Base-by-base conservation (phyloP, 2,113 vertebrate species). In the Hystrix brachyura region DNA sequence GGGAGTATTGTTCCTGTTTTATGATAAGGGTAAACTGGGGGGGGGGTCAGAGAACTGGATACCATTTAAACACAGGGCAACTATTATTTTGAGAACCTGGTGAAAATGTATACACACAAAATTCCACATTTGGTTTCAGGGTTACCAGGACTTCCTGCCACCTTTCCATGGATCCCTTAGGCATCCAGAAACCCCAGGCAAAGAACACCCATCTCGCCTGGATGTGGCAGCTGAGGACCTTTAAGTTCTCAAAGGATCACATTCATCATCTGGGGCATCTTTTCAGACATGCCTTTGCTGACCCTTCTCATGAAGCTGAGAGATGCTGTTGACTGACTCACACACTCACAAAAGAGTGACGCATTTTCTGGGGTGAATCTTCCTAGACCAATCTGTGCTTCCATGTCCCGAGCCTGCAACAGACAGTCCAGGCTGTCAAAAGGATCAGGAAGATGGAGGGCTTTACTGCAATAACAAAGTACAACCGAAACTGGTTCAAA, bases 311-410 rank as follows among this genome's bases (percentile, higher is more conserved):
- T 34, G 25, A 83, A 43, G 57, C 69, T 79, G 46, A 5, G 5
- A 82, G 92, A 48, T 43, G 87, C 93, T 59, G 43, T 82, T 85
- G n/a, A 14, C 60, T 62, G 27, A 89, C 51, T 67, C 95, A 51
- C 29, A 27, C 46, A 76, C 59, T 53, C 38, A 34, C 55, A 55
- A 83, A 72, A 92, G 21, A 94, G 17, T 21, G 60, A 86, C 51
- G 29, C 38, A 53, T 78, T 17, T 34, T 59, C 65, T 72, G 14
- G 18, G 88, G 14, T 62, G 59, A 74, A 78, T 48, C 53, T 74
- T 76, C 83, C 90, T 88, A 83, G 67, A 60, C 62, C 25, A 62
- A 34, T 51, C 80, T 14, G 7, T 62, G 48, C 62, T 81, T 90
- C 32, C 12, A 4, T 25, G 29, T 72, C 60, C 62, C 55, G 51